A percentile compares a stretch with the other conserved stretches of the same genome.
Conservation (phyloP, 2,888 invertebrate species). For the Drosophila villosipedis region DNA sequence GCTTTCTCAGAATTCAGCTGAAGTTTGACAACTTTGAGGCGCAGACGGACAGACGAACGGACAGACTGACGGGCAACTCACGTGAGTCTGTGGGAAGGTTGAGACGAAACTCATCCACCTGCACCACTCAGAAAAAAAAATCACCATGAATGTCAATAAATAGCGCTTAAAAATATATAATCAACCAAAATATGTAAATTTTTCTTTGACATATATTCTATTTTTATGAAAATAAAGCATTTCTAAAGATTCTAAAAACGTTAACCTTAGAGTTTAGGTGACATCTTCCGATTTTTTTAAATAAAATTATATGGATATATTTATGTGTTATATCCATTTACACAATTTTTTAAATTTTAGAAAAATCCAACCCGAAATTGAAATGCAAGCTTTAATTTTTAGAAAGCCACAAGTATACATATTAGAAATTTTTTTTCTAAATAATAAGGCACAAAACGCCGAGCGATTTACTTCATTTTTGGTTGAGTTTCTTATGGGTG, state of each 20-base stretch:
- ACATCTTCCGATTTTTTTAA: too few species aligned
- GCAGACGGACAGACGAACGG: conserved; percentile 10
- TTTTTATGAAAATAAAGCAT: neutral
- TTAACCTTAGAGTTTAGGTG: too few species aligned
- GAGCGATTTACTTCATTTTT: too few species aligned
- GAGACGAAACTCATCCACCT: conserved; percentile 16
- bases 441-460: too few species aligned
- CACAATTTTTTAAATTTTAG: neutral
- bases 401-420: neutral
- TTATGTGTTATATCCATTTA: too few species aligned
- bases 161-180: neutral
- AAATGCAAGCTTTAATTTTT: neutral
- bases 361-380: neutral
- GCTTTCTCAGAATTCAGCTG: conserved; percentile 35
- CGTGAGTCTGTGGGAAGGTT: conserved; percentile 33
- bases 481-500: neutral
- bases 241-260: too few species aligned
- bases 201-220: too few species aligned
- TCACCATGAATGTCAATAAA: neutral
- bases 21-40: conserved; percentile 58
- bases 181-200: neutral
- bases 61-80: conserved; percentile 28
- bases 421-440: neutral
- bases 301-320: too few species aligned
- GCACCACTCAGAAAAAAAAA: neutral